phyloP scores from a whole-genome alignment of 2,888 invertebrate species.

The Allygus modestus region DNA sequence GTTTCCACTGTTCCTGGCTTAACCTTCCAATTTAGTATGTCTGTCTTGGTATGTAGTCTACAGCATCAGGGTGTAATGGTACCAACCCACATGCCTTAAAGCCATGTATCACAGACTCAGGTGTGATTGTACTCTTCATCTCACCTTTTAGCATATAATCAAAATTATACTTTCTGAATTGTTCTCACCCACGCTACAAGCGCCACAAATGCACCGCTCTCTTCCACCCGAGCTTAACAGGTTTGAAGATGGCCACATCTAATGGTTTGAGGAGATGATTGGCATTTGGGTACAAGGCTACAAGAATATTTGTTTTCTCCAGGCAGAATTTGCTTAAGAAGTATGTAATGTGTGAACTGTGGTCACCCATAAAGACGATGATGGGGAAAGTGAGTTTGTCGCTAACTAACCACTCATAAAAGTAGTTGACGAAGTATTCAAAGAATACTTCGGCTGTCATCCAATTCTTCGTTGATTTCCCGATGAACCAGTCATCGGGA shows the following conservation, averaged over 20 bases:
- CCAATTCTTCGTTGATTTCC: slow-evolving; percentile 67
- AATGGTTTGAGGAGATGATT: background rate
- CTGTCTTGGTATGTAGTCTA: no score
- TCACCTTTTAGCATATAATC: no score
- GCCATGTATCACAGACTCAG: no score
- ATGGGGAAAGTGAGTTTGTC: slow-evolving; percentile 64
- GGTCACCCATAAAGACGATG: slow-evolving; percentile 67
- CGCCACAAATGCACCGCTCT: background rate
- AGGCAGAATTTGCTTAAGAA: background rate
- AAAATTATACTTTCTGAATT: no score
- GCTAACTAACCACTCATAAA: slow-evolving; percentile 65
- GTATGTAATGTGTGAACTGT: slow-evolving; percentile 65
- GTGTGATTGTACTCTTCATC: no score
- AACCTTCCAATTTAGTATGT: no score
- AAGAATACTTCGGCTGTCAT: slow-evolving; percentile 68
- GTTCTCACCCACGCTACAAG: no score
- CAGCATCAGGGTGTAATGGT: no score
- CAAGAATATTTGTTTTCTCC: background rate
- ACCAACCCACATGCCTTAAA: no score
- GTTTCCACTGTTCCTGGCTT: no score
- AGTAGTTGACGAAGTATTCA: slow-evolving; percentile 67
- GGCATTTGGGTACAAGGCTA: background rate
- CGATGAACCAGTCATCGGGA: slow-evolving; percentile 66
- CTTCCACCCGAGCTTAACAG: background rate
- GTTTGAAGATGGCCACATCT: background rate